Evolutionary conservation across 2,888 invertebrate species (phyloP), one percentile per base, ranked within the genome.

Genomic region (Muscina levida): DNA sequence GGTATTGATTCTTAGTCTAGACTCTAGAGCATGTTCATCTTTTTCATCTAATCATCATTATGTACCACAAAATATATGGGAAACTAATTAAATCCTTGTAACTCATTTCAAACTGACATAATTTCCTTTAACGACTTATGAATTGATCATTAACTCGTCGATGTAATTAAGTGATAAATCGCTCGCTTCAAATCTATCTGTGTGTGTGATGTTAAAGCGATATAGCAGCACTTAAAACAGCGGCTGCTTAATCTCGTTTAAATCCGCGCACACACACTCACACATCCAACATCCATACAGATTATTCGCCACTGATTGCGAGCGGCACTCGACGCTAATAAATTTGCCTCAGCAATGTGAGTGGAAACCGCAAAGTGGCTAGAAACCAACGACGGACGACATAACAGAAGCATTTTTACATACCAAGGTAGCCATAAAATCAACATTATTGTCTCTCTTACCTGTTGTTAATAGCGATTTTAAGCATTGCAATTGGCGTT

Each of bases 121-220:
- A 31, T 31, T 5, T 31, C 31, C 8, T 5, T 31, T 31, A 31
- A 31, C 31, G 3, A 31, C 62, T 39, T 42, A 22, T 62, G 62
- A 62, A 62, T 62, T 37, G 62, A 62, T 62, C 17, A 39, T 39
- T 17, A 62, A 62, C 37, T 62, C 42, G 8, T 62, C 17, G 62
- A 37, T 65, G 65, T 77, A 73, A 80, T 80, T 80, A 80, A 80
- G 80, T 81, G 80, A 77, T 81, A 77, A 81, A 77, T 74, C 62
- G 44, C 17, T 62, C 42, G 31, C 3, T 73, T 15, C 10, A 17
- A n/a, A n/a, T n/a, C n/a, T n/a, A n/a, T n/a, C 44, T 11, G 6
- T 39, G 8, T 24, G 13, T 11, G 53, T 17, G 65, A 2, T 74
- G 39, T 6, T 31, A 57, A 46, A 1, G 46, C 48, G 67, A 37